These are phyloP conservation scores for Gobius niger DNA, from an alignment of 2,113 vertebrate genomes.

Conservation along the genomic window DNA sequence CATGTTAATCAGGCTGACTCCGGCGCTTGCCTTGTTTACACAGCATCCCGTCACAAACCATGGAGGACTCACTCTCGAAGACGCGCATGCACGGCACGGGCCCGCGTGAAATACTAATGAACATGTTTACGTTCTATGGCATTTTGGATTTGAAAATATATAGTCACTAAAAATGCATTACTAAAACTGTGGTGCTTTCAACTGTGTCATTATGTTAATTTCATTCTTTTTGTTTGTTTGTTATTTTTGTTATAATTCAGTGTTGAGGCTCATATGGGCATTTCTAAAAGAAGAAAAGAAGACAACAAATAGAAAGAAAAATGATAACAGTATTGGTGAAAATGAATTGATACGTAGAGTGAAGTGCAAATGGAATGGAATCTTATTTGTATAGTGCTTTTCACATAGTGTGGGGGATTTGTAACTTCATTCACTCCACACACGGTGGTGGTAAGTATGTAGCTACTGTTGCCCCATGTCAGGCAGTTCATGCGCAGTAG, in stretches of 20 bases:
- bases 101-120: slow-evolving; percentile 48
- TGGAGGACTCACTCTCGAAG: slow-evolving; percentile 47
- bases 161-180: slow-evolving; percentile 52
- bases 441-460: too few relatives aligned
- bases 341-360: too few relatives aligned
- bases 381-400: too few relatives aligned
- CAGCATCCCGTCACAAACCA: slow-evolving; percentile 55
- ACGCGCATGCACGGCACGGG: slow-evolving; percentile 49
- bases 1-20: slow-evolving; percentile 74
- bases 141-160: slow-evolving; percentile 30
- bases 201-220: slow-evolving; percentile 56
- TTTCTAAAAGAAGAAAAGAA: too few relatives aligned
- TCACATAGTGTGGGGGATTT: too few relatives aligned
- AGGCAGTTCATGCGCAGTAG: background rate
- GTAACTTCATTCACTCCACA: too few relatives aligned
- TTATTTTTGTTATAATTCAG: too few relatives aligned
- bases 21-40: slow-evolving; percentile 73
- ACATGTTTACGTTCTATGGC: slow-evolving; percentile 8
- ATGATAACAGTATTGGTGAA: too few relatives aligned
- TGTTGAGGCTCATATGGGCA: too few relatives aligned
- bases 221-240: slow-evolving; percentile 59
- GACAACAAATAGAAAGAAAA: too few relatives aligned
- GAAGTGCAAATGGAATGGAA: background rate
- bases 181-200: slow-evolving; percentile 29
- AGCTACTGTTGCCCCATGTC: too few relatives aligned